Conservation (phyloP, 1,140 invertebrate species). For the Drosophila pectinifera region DNA sequence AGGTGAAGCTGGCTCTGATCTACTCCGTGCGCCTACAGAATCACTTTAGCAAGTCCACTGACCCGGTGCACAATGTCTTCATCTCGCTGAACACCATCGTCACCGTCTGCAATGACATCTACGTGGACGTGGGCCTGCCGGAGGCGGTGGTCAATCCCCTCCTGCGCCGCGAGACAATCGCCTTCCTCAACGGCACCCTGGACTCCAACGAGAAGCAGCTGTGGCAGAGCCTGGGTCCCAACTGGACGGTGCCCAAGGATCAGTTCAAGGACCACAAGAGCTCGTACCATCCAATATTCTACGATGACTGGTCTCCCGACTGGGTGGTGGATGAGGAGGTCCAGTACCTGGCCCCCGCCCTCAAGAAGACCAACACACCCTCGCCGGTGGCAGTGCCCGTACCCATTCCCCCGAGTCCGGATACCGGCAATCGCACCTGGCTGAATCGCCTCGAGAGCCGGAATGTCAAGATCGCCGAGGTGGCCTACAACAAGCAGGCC, state of each 20-base stretch:
- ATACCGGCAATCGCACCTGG: slow-evolving; percentile 66
- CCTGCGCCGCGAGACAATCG: slow-evolving; percentile 68
- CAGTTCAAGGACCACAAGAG: slow-evolving; percentile 78
- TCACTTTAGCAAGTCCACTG: slow-evolving; percentile 63
- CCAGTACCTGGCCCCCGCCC: slow-evolving; percentile 60
- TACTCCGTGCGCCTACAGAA: slow-evolving; percentile 71
- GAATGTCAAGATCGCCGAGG: slow-evolving; percentile 85
- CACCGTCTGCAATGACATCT: slow-evolving; percentile 76
- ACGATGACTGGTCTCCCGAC: slow-evolving; percentile 82
- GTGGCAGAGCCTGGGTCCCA: slow-evolving; percentile 71
- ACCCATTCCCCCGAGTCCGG: slow-evolving; percentile 53
- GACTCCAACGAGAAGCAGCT: slow-evolving; percentile 64
- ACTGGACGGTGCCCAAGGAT: slow-evolving; percentile 78
- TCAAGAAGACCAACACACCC: slow-evolving; percentile 50
- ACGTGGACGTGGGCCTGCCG: slow-evolving; percentile 55
- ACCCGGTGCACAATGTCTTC: slow-evolving; percentile 74
- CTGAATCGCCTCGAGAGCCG: slow-evolving; percentile 67
- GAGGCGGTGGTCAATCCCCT: slow-evolving; percentile 75
- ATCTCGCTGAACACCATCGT: slow-evolving; percentile 73
- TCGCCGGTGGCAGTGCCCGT: slow-evolving; percentile 37
- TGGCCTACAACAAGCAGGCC: slow-evolving; percentile 95
- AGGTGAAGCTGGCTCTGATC: slow-evolving; percentile 71
- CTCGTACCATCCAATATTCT: slow-evolving; percentile 79
- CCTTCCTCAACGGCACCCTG: slow-evolving; percentile 51
- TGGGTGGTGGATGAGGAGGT: slow-evolving; percentile 81